Evolutionary conservation across 2,888 invertebrate genomes (phyloP).

Genomic region (Stenotaenia linearis): DNA sequence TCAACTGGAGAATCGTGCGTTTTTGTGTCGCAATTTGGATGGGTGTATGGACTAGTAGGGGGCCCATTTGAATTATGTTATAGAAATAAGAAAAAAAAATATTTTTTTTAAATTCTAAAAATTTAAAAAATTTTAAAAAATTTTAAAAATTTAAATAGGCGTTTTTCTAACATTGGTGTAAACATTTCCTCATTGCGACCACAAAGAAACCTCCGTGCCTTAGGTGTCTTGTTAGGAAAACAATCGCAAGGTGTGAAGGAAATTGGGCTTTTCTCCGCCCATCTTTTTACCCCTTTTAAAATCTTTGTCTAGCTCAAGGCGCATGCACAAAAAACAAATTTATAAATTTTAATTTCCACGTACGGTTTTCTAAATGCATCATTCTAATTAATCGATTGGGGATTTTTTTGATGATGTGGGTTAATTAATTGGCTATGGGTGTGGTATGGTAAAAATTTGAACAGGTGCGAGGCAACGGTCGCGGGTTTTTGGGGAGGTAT

Average conservation of each 20-base stretch:
- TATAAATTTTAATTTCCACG: not conserved
- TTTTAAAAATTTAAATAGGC: not conserved
- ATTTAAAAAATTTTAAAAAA: not conserved
- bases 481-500: not conserved
- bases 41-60: not conserved
- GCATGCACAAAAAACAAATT: not conserved
- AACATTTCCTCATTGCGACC: not conserved
- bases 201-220: not conserved
- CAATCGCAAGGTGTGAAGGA: not conserved
- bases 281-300: not conserved
- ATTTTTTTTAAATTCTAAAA: too few relatives aligned
- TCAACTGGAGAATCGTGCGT: not conserved
- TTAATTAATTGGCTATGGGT: not conserved
- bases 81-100: not conserved
- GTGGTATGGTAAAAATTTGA: not conserved
- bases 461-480: not conserved
- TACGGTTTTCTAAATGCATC: not conserved
- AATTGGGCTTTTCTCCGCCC: not conserved
- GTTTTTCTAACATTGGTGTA: not conserved
- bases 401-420: not conserved
- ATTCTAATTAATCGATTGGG: not conserved
- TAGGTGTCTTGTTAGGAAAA: not conserved
- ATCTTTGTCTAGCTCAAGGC: not conserved
- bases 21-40: not conserved
- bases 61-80: not conserved